These are phyloP conservation scores for Hanleya hanleyi DNA, from an alignment of 2,888 invertebrate species.

Conservation along the genomic window DNA sequence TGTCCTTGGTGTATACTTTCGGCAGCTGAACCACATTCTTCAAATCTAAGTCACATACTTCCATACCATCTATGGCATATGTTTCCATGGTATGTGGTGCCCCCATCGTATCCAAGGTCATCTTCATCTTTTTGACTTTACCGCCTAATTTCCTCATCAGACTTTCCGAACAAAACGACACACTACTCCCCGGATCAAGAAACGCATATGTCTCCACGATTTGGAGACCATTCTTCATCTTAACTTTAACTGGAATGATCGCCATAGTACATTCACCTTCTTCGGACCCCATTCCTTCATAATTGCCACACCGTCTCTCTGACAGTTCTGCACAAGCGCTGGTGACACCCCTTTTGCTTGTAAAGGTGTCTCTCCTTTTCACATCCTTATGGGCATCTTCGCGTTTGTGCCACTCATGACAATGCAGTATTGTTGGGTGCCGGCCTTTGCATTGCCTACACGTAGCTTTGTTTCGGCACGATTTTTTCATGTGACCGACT, in stretches of 20 bases:
- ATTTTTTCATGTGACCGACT: too few species aligned
- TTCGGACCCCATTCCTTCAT: background rate
- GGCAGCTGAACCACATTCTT: constrained; percentile 18
- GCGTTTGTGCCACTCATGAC: too few species aligned
- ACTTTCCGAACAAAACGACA: constrained; percentile 12
- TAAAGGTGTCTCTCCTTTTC: too few species aligned
- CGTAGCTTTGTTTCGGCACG: too few species aligned
- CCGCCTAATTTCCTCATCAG: background rate
- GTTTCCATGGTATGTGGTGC: constrained; percentile 2
- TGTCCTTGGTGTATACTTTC: constrained; percentile 20
- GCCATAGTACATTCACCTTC: constrained; percentile 11
- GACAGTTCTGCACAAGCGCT: too few species aligned
- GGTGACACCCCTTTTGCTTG: too few species aligned
- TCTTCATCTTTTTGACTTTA: constrained; percentile 1
- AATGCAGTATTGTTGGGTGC: too few species aligned
- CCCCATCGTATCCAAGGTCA: constrained; percentile 16
- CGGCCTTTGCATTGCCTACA: too few species aligned
- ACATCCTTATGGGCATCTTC: too few species aligned
- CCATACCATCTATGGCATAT: constrained; percentile 7
- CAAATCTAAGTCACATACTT: constrained; percentile 14
- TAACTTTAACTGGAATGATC: constrained; percentile 19
- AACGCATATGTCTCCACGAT: constrained; percentile 15
- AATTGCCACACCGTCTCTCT: constrained; percentile 22
- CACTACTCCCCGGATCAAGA: constrained; percentile 14
- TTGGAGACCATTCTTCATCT: background rate